Percentiles rank a stretch among this genome's conserved stretches.
Conservation (phyloP, 2,888 invertebrate genomes). For the Vannuccia rotundouncinata region DNA sequence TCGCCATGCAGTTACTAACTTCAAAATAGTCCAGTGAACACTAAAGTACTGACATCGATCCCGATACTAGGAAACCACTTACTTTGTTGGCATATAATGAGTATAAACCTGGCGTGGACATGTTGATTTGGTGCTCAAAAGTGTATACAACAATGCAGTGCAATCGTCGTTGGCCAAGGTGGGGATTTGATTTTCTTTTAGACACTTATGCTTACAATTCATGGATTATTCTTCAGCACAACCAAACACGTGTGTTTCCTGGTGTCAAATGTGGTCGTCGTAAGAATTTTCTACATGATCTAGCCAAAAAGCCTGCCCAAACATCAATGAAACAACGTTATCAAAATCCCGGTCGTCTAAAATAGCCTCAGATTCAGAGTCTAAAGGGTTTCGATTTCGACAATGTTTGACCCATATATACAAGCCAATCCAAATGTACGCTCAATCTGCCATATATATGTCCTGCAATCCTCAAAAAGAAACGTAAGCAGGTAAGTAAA, state of each 20-base stretch:
- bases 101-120: constrained; percentile 12
- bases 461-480: no score
- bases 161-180: not conserved
- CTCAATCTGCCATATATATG: no score
- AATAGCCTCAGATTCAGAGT: no score
- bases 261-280: not conserved
- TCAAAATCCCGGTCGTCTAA: not conserved
- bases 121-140: constrained; percentile 10
- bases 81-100: constrained; percentile 13
- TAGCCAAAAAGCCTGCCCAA: not conserved
- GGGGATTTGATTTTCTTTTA: not conserved
- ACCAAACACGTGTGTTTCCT: no score
- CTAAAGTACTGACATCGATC: not conserved
- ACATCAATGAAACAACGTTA: not conserved
- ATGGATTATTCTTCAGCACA: no score
- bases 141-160: constrained; percentile 17
- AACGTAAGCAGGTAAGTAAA: no score
- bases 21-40: not conserved
- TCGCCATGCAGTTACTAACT: not conserved
- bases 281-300: not conserved
- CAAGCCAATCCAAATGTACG: no score
- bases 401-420: no score
- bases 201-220: no score
- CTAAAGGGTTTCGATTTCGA: no score
- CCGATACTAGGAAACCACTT: not conserved